Evolutionary conservation across 2,113 vertebrate species (phyloP).

Genomic region (Xenopus laevis): DNA sequence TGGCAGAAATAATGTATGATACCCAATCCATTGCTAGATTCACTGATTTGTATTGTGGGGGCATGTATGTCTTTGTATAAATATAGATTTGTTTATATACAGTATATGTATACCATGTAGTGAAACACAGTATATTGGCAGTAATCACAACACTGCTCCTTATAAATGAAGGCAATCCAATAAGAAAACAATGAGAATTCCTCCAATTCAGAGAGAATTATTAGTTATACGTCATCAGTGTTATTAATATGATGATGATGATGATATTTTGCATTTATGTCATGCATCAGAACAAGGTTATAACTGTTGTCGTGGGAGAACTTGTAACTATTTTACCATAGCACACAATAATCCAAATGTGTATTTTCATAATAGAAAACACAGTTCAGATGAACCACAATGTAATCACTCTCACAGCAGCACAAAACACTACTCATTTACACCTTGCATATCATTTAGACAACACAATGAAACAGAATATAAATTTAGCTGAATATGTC

Average conservation of each 20-base stretch:
- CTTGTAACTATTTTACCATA: constrained; percentile 31
- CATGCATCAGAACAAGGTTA: constrained; percentile 14
- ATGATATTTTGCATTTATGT: background rate
- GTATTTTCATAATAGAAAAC: constrained; percentile 38
- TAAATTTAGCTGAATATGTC: constrained; percentile 41
- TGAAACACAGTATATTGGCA: background rate
- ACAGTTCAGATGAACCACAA: constrained; percentile 42
- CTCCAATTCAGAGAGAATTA: background rate
- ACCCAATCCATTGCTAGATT: background rate
- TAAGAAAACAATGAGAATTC: too few relatives aligned
- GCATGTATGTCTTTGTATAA: background rate
- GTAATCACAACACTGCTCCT: too few relatives aligned
- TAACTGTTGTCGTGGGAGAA: constrained; percentile 28
- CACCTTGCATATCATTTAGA: constrained; percentile 44
- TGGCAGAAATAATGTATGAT: background rate
- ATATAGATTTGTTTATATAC: background rate
- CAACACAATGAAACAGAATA: constrained; percentile 41
- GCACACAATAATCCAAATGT: constrained; percentile 27
- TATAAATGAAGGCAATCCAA: too few relatives aligned
- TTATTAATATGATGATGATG: background rate
- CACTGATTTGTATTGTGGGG: background rate
- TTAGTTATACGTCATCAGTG: background rate
- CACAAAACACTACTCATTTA: constrained; percentile 41
- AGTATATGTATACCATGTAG: background rate
- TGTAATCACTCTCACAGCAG: constrained; percentile 33